These are phyloP conservation scores for Harpegnathos saltator DNA, from an alignment of 1,140 invertebrate species.

Conservation along the genomic window DNA sequence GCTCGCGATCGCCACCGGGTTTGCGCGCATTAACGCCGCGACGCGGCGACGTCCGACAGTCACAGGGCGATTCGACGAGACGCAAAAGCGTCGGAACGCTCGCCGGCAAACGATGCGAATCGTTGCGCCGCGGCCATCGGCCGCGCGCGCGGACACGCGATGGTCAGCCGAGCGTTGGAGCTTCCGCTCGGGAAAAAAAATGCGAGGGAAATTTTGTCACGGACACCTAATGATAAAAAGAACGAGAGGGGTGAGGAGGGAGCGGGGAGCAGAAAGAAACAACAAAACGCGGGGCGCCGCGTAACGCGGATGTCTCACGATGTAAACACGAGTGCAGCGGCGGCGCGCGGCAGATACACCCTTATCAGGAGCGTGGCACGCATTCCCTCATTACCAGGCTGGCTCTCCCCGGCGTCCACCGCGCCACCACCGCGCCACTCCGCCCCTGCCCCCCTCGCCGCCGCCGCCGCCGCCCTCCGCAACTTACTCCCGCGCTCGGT, in stretches of 20 bases:
- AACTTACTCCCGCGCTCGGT: constrained; percentile 44
- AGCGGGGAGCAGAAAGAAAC: not conserved
- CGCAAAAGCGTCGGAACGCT: not conserved
- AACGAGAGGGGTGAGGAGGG: not conserved
- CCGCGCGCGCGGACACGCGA: not conserved
- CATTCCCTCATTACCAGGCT: constrained; percentile 73
- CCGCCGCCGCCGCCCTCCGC: constrained; percentile 18
- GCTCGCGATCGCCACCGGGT: too few relatives aligned
- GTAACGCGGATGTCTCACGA: constrained; percentile 57
- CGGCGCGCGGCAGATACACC: constrained; percentile 63
- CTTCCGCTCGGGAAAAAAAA: constrained; percentile 34
- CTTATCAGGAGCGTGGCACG: constrained; percentile 74
- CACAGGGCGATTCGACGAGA: too few relatives aligned
- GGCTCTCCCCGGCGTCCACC: constrained; percentile 29
- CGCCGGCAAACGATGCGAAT: not conserved
- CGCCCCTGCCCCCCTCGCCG: constrained; percentile 23
- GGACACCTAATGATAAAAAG: constrained; percentile 9
- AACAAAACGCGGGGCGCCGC: constrained; percentile 10
- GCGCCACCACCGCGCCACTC: not conserved
- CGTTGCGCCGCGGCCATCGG: constrained; percentile 12
- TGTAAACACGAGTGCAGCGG: constrained; percentile 70
- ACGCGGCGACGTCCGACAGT: not conserved
- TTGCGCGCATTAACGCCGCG: too few relatives aligned
- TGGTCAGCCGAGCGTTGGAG: not conserved
- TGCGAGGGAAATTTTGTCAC: constrained; percentile 34